Evolutionary conservation across 1,140 invertebrate genomes (phyloP).

Genomic region (Drosophila pachea): DNA sequence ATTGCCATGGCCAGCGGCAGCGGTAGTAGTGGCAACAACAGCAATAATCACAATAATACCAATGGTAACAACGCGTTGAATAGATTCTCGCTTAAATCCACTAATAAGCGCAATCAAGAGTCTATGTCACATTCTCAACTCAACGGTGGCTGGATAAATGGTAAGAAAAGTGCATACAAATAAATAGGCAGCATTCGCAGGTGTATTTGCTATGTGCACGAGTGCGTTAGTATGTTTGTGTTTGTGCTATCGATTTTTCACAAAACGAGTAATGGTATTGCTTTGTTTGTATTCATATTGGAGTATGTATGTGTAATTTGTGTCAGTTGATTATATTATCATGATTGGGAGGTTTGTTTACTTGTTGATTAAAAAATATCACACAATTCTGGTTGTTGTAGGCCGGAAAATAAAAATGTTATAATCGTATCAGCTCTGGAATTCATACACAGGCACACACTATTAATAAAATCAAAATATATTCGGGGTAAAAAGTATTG

Average conservation of each 20-base stretch:
- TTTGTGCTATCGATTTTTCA: slow-evolving; percentile 68
- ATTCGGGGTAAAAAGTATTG: neutral
- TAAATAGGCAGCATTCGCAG: slow-evolving; percentile 19
- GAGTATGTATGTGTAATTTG: neutral
- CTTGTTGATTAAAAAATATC: neutral
- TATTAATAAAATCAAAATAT: slow-evolving; percentile 3
- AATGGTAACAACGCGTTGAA: slow-evolving; percentile 57
- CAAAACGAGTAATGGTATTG: slow-evolving; percentile 3
- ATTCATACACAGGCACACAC: neutral
- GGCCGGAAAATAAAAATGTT: neutral
- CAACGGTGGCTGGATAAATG: slow-evolving; percentile 88
- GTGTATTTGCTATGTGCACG: slow-evolving; percentile 14
- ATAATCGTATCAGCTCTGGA: neutral
- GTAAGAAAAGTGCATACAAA: slow-evolving; percentile 81
- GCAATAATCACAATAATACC: slow-evolving; percentile 48
- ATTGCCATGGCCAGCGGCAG: slow-evolving; percentile 59
- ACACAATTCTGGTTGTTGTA: neutral
- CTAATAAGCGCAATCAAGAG: slow-evolving; percentile 73
- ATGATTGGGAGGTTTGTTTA: neutral
- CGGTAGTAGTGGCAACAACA: slow-evolving; percentile 49
- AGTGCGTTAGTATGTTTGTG: slow-evolving; percentile 40
- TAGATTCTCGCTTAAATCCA: slow-evolving; percentile 64
- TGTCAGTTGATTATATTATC: neutral
- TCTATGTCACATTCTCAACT: slow-evolving; percentile 87
- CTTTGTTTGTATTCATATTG: neutral